phyloP scores from a whole-genome alignment of 1,140 invertebrate species.

The Drosophila pseudoobscura region DNA sequence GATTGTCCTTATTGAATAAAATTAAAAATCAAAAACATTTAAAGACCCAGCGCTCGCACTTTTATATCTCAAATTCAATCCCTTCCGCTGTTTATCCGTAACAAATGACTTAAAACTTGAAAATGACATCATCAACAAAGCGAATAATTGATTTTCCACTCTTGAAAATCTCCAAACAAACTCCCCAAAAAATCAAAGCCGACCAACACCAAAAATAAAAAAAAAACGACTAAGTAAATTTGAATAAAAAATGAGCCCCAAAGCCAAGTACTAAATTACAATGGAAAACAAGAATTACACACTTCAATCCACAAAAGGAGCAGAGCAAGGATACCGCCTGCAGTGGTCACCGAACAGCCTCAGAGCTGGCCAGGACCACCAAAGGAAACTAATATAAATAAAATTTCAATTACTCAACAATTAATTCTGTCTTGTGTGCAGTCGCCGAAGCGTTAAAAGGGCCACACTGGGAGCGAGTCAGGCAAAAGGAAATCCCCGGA shows the following conservation, averaged over 20 bases:
- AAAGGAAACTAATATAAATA: slow-evolving; percentile 83
- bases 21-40: background rate
- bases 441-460: slow-evolving; percentile 77
- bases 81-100: background rate
- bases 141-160: slow-evolving; percentile 70
- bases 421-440: slow-evolving; percentile 81
- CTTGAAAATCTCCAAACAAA: slow-evolving; percentile 2
- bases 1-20: too few relatives aligned
- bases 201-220: background rate
- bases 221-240: slow-evolving; percentile 53
- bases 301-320: slow-evolving; percentile 61
- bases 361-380: slow-evolving; percentile 14
- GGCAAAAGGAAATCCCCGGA: slow-evolving; percentile 31
- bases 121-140: slow-evolving; percentile 64
- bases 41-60: too few relatives aligned
- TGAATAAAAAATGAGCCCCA: slow-evolving; percentile 66
- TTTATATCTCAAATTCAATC: background rate
- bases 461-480: slow-evolving; percentile 1
- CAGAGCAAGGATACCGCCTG: slow-evolving; percentile 43
- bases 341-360: slow-evolving; percentile 26
- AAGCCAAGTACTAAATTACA: slow-evolving; percentile 59
- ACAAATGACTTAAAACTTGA: slow-evolving; percentile 33
- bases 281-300: slow-evolving; percentile 66
- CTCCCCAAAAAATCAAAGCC: background rate
- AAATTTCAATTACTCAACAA: slow-evolving; percentile 84